Conservation (phyloP, 1,140 invertebrate species). For the Meloidogyne hapla region DNA sequence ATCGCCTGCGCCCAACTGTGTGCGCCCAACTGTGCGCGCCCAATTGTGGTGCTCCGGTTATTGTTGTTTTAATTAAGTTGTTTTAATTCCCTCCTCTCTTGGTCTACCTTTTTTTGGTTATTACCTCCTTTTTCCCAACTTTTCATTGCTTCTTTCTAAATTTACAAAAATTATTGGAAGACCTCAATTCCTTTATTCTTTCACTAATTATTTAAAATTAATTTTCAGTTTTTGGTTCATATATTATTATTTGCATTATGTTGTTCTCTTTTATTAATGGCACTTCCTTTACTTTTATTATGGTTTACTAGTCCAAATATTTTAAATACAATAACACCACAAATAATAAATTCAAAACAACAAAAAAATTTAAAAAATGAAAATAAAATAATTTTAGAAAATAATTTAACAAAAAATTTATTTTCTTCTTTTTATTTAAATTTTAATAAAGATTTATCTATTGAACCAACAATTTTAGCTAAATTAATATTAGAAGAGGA, state of each 20-base stretch:
- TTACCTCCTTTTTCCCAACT: too few species aligned
- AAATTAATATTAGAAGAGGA: neutral
- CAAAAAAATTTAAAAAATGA: neutral
- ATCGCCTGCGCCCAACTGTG: too few species aligned
- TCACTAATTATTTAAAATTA: too few species aligned
- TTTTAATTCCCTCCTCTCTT: too few species aligned
- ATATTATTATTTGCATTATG: slow-evolving; percentile 3
- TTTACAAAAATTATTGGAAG: too few species aligned
- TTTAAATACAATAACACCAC: neutral
- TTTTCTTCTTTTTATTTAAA: neutral
- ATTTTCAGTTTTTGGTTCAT: neutral
- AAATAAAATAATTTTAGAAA: neutral
- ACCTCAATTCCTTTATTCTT: too few species aligned
- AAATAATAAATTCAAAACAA: neutral
- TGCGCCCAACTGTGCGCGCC: too few species aligned
- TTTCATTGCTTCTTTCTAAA: too few species aligned
- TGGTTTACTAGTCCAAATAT: slow-evolving; percentile 6
- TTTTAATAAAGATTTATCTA: slow-evolving; percentile 6
- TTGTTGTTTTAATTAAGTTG: too few species aligned
- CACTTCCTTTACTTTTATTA: neutral
- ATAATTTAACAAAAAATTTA: neutral
- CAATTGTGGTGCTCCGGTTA: too few species aligned
- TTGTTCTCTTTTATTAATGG: neutral
- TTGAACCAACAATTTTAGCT: neutral
- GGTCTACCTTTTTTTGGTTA: too few species aligned